Conservation (phyloP, 2,888 invertebrate species). For the Agrilus mali region DNA sequence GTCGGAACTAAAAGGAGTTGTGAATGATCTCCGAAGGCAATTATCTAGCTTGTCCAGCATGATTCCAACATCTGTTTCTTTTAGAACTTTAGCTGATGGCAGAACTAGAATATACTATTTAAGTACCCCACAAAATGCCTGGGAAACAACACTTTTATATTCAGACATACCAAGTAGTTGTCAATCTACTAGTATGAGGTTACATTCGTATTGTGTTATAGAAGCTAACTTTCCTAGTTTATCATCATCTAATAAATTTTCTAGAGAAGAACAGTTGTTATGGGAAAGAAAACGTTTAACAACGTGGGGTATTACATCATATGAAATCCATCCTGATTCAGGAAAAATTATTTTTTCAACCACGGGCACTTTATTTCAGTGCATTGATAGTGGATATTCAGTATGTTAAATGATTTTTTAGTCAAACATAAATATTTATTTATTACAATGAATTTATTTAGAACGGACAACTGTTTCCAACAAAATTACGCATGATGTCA, state of each 20-base stretch:
- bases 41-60: slow-evolving; percentile 66
- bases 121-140: slow-evolving; percentile 73
- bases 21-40: slow-evolving; percentile 68
- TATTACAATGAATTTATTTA: slow-evolving; percentile 21
- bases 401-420: slow-evolving; percentile 31
- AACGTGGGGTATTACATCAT: slow-evolving; percentile 88
- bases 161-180: slow-evolving; percentile 64
- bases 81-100: slow-evolving; percentile 65
- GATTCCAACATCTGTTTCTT: slow-evolving; percentile 72
- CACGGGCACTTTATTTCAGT: slow-evolving; percentile 77
- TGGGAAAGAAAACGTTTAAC: slow-evolving; percentile 86
- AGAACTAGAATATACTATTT: slow-evolving; percentile 81
- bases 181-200: slow-evolving; percentile 38
- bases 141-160: slow-evolving; percentile 81
- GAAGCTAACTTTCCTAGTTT: slow-evolving; percentile 62
- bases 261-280: slow-evolving; percentile 79
- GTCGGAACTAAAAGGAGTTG: slow-evolving; percentile 69
- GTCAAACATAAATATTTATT: background rate
- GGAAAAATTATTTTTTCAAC: slow-evolving; percentile 87
- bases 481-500: slow-evolving; percentile 50
- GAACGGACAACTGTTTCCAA: slow-evolving; percentile 53
- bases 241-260: slow-evolving; percentile 46
- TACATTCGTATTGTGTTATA: slow-evolving; percentile 72
- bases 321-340: slow-evolving; percentile 69
- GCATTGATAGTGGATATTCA: slow-evolving; percentile 59